Evolutionary conservation across 2,888 invertebrate species (phyloP).

Genomic region (Linyphia triangularis): DNA sequence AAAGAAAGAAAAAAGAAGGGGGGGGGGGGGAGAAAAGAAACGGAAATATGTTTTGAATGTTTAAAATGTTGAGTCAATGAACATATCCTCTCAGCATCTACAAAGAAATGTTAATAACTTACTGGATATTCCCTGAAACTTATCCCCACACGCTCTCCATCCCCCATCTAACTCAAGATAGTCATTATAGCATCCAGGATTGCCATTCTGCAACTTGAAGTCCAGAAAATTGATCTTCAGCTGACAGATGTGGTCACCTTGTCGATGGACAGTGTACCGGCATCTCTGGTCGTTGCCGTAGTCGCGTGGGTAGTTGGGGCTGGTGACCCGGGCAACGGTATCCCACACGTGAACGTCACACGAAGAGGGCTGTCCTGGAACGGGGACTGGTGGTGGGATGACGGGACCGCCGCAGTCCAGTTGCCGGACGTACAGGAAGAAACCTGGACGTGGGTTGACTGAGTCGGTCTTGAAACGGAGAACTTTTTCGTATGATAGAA

Average conservation of each 20-base stretch:
- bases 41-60: too few species aligned
- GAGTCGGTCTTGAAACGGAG: conserved; percentile 74
- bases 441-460: conserved; percentile 65
- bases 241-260: conserved; percentile 75
- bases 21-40: too few species aligned
- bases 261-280: conserved; percentile 75
- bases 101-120: too few species aligned
- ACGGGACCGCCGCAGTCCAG: conserved; percentile 57
- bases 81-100: too few species aligned
- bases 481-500: conserved; percentile 64
- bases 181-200: conserved; percentile 76
- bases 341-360: conserved; percentile 69
- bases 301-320: conserved; percentile 76
- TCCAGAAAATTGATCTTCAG: conserved; percentile 76
- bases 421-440: conserved; percentile 68
- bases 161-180: conserved; percentile 77
- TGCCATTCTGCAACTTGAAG: conserved; percentile 76
- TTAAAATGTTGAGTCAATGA: too few species aligned
- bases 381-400: conserved; percentile 11
- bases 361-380: conserved; percentile 18
- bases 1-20: too few species aligned
- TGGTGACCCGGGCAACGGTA: conserved; percentile 72
- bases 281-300: conserved; percentile 76
- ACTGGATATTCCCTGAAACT: conserved; percentile 71
- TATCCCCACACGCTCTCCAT: conserved; percentile 76